A percentile compares a stretch with the other conserved stretches of the same genome.
Conservation (phyloP, 2,797 vertebrate species). For the Sebastes trivittatus region DNA sequence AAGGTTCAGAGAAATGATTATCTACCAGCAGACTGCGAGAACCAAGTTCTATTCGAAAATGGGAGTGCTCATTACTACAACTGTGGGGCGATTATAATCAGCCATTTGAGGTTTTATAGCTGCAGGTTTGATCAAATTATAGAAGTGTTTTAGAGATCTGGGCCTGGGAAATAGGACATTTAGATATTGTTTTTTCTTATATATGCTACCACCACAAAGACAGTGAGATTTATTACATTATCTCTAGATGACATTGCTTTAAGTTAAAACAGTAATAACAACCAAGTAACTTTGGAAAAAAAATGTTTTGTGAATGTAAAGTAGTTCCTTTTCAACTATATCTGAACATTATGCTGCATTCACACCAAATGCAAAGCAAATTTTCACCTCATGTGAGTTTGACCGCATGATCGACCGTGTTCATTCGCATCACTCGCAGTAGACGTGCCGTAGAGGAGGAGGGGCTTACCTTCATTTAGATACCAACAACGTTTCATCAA, state of each 20-base stretch:
- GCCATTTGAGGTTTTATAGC: not conserved
- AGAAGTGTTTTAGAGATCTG: not conserved
- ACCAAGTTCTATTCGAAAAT: not conserved
- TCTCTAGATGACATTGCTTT: not conserved
- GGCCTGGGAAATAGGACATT: not conserved
- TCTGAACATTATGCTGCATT: not conserved
- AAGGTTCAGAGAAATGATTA: constrained; percentile 7
- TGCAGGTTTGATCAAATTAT: not conserved
- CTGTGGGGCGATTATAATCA: not conserved
- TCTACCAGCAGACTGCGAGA: constrained; percentile 13
- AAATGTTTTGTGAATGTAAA: not conserved
- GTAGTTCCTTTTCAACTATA: not conserved
- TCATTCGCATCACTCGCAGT: not conserved
- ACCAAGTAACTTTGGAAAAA: not conserved
- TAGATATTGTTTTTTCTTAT: not conserved
- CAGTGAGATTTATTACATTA: not conserved
- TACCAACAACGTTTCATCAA: not conserved
- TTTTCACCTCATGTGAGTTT: not conserved
- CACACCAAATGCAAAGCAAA: not conserved
- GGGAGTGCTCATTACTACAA: constrained; percentile 1
- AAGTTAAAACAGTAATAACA: not conserved
- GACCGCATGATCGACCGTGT: rapidly evolving
- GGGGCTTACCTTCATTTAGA: not conserved
- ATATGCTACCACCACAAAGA: not conserved
- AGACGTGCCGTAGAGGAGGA: rapidly evolving